phyloP scores from a whole-genome alignment of 2,113 vertebrate genomes.

The Pelvicachromis taeniatus region DNA sequence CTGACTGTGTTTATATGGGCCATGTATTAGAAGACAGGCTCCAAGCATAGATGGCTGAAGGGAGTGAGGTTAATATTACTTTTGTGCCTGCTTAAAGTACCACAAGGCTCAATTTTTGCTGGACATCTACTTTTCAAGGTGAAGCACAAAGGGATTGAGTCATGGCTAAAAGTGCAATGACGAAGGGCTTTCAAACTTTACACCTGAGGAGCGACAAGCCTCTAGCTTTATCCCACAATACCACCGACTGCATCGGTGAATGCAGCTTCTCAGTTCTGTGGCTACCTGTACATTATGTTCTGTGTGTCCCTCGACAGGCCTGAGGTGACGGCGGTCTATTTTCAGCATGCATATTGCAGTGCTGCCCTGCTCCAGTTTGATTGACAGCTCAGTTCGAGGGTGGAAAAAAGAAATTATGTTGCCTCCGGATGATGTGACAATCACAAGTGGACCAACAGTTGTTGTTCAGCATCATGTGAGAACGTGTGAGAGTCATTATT shows the following conservation, averaged over 20 bases:
- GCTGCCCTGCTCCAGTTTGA: constrained; percentile 24
- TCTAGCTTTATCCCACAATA: background rate
- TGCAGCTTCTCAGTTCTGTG: background rate
- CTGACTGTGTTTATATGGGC: background rate
- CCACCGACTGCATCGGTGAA: background rate
- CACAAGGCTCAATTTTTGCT: background rate
- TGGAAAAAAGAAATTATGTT: constrained; percentile 40
- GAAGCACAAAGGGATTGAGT: background rate
- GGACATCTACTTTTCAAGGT: background rate
- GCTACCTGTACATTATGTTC: constrained; percentile 8
- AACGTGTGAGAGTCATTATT: background rate
- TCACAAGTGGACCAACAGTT: constrained; percentile 34
- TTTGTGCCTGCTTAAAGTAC: background rate
- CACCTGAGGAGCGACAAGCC: background rate
- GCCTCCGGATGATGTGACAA: constrained; percentile 56
- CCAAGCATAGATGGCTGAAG: background rate
- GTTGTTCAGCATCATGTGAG: background rate
- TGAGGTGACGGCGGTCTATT: constrained; percentile 41
- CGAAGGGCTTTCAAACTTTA: background rate
- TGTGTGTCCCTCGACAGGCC: constrained; percentile 15
- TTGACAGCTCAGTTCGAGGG: constrained; percentile 54
- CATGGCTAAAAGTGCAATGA: background rate
- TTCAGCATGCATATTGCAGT: constrained; percentile 12
- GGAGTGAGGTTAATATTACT: background rate
- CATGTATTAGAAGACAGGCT: background rate